Base-by-base conservation (phyloP, 2,888 invertebrate species). In the Drosophila subquinaria region DNA sequence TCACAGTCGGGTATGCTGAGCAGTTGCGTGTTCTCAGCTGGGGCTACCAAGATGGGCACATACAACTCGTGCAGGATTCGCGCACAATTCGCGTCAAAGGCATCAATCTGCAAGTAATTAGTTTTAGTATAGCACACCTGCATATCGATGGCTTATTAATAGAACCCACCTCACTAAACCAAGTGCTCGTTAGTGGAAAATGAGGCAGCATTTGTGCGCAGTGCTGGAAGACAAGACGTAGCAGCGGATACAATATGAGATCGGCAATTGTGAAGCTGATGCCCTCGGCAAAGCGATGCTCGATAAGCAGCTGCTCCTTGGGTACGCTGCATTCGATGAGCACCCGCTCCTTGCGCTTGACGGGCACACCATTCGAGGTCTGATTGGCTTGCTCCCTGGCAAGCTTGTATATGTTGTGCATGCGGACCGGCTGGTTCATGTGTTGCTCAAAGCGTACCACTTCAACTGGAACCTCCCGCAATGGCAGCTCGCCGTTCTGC, bases 371-470 rank as follows among this genome's bases (percentile, higher is more conserved):
- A 11, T 76, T 78, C 36, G 73, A 73, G 1, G 59, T 69, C n/a
- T 81, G 82, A 82, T 94, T 94, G 23, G 94, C 94, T 42, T 91
- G 90, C 72, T 95, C 94, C 74, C 95, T 94, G 1, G 95, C 95
- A 66, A 95, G 92, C 93, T 97, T 97, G 78, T 96, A 96, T 35
- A 97, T 94, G 93, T 98, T 98, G 89, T 98, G 98, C 73, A 97
- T 94, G 89, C 95, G 94, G 0, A 97, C 95, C 0, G 98, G 98
- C 86, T 97, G 96, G 15, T 94, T 94, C 92, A 98, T 94, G 90
- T 98, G 98, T 76, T 95, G 94, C 92, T 98, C 98, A 89, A 98
- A 97, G 74, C 96, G 94, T 0, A 95, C 94, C 55, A 98, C 91
- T 86, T 95, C 95, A n/a, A 93, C 91, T 0, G 98, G 97, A 60